Base-by-base conservation (phyloP, 1,140 invertebrate genomes). In the Chymomyza costata region DNA sequence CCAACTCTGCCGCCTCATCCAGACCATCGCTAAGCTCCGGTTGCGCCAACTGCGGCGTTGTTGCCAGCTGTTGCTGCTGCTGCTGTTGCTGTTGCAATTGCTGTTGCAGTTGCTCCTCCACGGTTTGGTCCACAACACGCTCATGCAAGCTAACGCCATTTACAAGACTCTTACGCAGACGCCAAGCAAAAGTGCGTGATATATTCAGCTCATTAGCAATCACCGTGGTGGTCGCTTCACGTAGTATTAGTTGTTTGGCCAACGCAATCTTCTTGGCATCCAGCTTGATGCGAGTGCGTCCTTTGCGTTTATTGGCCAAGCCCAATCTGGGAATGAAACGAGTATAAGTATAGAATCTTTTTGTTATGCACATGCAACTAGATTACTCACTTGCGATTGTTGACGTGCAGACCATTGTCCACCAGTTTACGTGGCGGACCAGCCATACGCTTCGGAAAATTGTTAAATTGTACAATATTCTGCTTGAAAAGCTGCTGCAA, bases 201-300 rank as follows among this genome's bases (percentile, higher is more conserved):
- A 85, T 85, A 32, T 84, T 83, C 17, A 85, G 43, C 41, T 85
- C 83, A 15, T 85, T 84, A 31, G 83, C 83, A 31, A 85, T 84
- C 16, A 83, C 73, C 16, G 82, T 85, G 2, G 83, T 85, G 30
- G 83, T 85, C 10, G 83, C 83, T 52, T 85, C 82, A 1, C 83
- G 70, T 39, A 83, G 16, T 3, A 85, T 85, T 19, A 85, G 51
- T 40, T 83, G 83, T 57, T 85, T 85, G 40, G 83, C 83, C 49
- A 84, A 37, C 0, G 78, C 80, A 3, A 85, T 85, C 49, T 84
- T 85, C 48, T 82, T 81, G 39, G 82, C 76, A 39, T 85, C 83
- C 58, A 85, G 49, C 55, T 85, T 85, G 18, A 85, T 85, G 40
- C 83, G 83, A 56, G 82, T 83, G 40, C 83, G 80, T 19, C 83